Conservation (phyloP, 2,888 invertebrate genomes). For the Thymelicus sylvestris region DNA sequence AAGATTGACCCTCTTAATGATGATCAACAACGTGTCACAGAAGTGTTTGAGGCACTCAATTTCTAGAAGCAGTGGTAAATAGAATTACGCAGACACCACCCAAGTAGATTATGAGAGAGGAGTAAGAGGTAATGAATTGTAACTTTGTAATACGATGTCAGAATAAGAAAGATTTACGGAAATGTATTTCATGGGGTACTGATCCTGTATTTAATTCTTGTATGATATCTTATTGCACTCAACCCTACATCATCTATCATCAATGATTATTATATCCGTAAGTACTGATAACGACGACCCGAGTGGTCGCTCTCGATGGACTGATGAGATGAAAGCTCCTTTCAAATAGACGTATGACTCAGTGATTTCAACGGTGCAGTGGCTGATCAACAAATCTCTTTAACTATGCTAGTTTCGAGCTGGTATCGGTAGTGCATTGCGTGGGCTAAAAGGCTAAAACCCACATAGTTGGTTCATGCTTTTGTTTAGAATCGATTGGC, state of each 20-base stretch:
- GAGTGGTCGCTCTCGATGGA: constrained; percentile 52
- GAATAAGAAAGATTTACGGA: too few species aligned
- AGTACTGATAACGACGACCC: constrained; percentile 37
- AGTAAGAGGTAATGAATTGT: background rate
- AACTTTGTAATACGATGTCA: too few species aligned
- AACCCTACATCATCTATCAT: background rate
- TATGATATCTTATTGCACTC: background rate
- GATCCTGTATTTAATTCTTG: too few species aligned
- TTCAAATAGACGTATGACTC: constrained; percentile 64
- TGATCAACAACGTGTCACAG: constrained; percentile 25
- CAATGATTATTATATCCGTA: constrained; percentile 15
- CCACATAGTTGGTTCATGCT: constrained; percentile 59
- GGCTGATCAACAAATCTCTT: constrained; percentile 57
- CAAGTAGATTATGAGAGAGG: background rate
- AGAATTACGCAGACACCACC: background rate
- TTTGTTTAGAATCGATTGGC: constrained; percentile 71
- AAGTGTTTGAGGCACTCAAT: constrained; percentile 6
- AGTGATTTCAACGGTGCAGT: constrained; percentile 49
- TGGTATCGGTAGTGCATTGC: constrained; percentile 33
- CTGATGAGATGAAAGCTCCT: constrained; percentile 64
- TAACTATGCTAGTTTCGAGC: constrained; percentile 47
- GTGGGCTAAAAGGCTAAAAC: constrained; percentile 19
- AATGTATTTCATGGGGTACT: too few species aligned
- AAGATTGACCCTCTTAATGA: constrained; percentile 47
- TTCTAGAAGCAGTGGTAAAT: background rate